Evolutionary conservation across 2,888 invertebrate species (phyloP), one percentile per base, ranked within the genome.

Genomic region (Drosophila anomalata): DNA sequence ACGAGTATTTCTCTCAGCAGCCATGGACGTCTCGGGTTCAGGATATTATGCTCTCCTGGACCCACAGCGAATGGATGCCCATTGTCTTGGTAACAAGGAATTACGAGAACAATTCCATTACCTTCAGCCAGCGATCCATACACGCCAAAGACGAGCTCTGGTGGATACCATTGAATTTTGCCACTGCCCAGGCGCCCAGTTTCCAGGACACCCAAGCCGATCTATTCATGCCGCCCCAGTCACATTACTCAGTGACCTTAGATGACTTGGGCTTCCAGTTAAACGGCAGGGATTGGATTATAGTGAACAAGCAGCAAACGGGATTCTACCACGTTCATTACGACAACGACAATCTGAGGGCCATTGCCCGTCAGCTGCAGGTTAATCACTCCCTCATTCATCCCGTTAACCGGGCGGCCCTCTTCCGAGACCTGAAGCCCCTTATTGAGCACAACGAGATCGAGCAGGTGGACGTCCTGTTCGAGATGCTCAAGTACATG

Each of bases 381-480:
- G 92, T 93, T 3, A 93, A 93, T 47, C 95, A 94, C 77, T 91
- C 92, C 77, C 93, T 93, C 29, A 96, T 97, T 58, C 94, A 95
- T 74, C 93, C 94, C 1, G 94, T 95, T 51, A 97, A 97, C 88
- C 92, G 98, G 56, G 97, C 96, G 0, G 96, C 98, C 86, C 92
- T 98, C 51, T 93, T 99, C 11, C 96, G 97, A 75, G 98, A 98
- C 89, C 94, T 95, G 0, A 74, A 69, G 14, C 81, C 54, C 91
- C 93, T 94, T 63, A 89, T 95, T 47, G 95, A 95, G 20, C 92
- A 94, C 71, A 94, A 94, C 60, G 94, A 94, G 29, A 90, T 93
- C 36, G 89, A 95, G 59, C 92, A 91, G 4, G 92, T 93, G 55
- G 88, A 90, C 2, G 83, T 92, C 4, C 91, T 94, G 0, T 90